These are phyloP conservation scores for Thereva nobilitata DNA, from an alignment of 2,888 invertebrate genomes.

Conservation along the genomic window DNA sequence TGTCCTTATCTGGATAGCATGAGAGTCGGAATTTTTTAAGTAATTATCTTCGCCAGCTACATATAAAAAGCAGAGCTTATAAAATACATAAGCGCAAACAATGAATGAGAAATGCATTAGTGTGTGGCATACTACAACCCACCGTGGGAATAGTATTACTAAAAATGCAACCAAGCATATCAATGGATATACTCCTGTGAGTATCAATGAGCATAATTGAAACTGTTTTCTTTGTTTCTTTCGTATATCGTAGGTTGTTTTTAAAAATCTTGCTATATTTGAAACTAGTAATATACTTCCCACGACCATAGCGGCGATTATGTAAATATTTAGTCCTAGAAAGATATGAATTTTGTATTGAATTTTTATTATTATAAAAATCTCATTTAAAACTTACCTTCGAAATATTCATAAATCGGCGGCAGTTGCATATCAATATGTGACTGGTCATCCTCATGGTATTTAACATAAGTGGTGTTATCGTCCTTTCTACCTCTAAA, in stretches of 20 bases:
- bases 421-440: too few species aligned
- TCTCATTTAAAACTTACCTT: too few species aligned
- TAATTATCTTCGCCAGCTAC: slow-evolving; percentile 52
- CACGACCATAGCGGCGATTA: slow-evolving; percentile 51
- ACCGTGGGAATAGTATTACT: slow-evolving; percentile 53
- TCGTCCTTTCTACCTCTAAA: too few species aligned
- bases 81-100: slow-evolving; percentile 51
- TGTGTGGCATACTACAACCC: slow-evolving; percentile 54
- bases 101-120: slow-evolving; percentile 56
- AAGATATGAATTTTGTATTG: too few species aligned
- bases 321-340: slow-evolving; percentile 53
- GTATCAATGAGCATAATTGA: slow-evolving; percentile 46
- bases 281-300: slow-evolving; percentile 50
- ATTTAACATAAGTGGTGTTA: too few species aligned
- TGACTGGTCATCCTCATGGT: too few species aligned
- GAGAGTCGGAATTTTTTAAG: slow-evolving; percentile 56
- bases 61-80: slow-evolving; percentile 55
- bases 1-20: slow-evolving; percentile 51
- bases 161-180: slow-evolving; percentile 51
- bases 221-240: slow-evolving; percentile 47
- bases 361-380: too few species aligned
- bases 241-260: slow-evolving; percentile 48
- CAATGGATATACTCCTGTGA: slow-evolving; percentile 53
- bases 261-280: slow-evolving; percentile 51
- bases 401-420: too few species aligned